phyloP scores from a whole-genome alignment of 1,140 invertebrate species.

The Camponotus vicinus region DNA sequence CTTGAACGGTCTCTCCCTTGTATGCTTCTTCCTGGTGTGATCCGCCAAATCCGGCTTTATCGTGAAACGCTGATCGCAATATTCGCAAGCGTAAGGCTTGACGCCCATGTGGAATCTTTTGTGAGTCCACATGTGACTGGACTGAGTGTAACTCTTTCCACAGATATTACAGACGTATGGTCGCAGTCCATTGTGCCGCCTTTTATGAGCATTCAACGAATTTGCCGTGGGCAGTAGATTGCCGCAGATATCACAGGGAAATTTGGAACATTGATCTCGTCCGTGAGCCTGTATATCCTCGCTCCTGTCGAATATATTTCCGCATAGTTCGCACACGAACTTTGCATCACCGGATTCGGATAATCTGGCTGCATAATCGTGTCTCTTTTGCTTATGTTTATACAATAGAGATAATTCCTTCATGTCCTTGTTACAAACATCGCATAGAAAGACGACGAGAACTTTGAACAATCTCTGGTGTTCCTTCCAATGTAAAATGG shows the following conservation, averaged over 20 bases:
- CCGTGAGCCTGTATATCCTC: slow-evolving; percentile 84
- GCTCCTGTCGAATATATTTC: slow-evolving; percentile 78
- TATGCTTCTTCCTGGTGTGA: slow-evolving; percentile 89
- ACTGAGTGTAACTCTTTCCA: slow-evolving; percentile 88
- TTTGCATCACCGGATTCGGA: slow-evolving; percentile 75
- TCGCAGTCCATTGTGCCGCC: slow-evolving; percentile 85
- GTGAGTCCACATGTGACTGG: slow-evolving; percentile 88
- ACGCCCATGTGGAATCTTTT: slow-evolving; percentile 88
- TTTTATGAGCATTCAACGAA: slow-evolving; percentile 81
- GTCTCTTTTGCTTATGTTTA: slow-evolving; percentile 83
- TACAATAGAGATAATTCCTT: slow-evolving; percentile 76
- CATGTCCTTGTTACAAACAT: slow-evolving; percentile 75
- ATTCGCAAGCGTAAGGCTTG: slow-evolving; percentile 88
- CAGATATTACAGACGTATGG: slow-evolving; percentile 88
- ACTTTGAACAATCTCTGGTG: slow-evolving; percentile 80
- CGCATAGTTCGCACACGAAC: slow-evolving; percentile 85
- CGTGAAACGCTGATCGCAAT: slow-evolving; percentile 88
- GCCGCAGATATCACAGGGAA: slow-evolving; percentile 74
- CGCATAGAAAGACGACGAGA: slow-evolving; percentile 71
- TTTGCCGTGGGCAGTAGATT: slow-evolving; percentile 79
- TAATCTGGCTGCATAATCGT: slow-evolving; percentile 73
- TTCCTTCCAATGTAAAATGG: slow-evolving; percentile 86
- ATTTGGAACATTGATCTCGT: slow-evolving; percentile 75
- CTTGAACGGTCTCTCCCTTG: slow-evolving; percentile 90
- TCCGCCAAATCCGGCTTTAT: slow-evolving; percentile 90